These are phyloP conservation scores for Neuroterus valhalla DNA, from an alignment of 1,140 invertebrate genomes.

Conservation along the genomic window DNA sequence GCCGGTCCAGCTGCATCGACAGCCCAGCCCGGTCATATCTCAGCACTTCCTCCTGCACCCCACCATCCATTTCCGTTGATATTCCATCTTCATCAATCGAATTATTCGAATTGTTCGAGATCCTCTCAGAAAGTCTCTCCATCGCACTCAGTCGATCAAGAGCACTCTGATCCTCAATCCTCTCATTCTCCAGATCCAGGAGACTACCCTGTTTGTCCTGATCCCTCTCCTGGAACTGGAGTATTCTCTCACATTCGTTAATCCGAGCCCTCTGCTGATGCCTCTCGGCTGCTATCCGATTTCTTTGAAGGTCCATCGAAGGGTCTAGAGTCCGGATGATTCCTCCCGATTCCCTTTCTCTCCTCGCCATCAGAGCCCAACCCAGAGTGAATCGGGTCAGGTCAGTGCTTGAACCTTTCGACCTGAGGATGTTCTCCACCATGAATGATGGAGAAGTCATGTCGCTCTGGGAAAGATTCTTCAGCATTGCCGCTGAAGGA, in stretches of 20 bases:
- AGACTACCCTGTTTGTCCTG: conserved; percentile 32
- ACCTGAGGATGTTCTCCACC: conserved; percentile 76
- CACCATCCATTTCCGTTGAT: conserved; percentile 57
- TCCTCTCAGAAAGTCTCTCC: conserved; percentile 67
- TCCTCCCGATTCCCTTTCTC: conserved; percentile 64
- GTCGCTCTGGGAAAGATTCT: conserved; percentile 71
- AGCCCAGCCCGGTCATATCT: conserved; percentile 41
- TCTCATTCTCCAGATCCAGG: conserved; percentile 56
- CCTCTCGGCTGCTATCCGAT: conserved; percentile 35
- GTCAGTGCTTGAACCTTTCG: conserved; percentile 65
- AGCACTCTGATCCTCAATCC: conserved; percentile 52
- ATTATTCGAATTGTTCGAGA: conserved; percentile 69
- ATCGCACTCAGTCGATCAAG: conserved; percentile 67
- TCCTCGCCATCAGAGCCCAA: conserved; percentile 67
- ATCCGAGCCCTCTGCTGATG: conserved; percentile 42
- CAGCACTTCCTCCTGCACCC: conserved; percentile 57
- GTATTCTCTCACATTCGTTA: conserved; percentile 39
- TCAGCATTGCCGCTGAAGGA: conserved; percentile 72
- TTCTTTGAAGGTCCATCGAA: conserved; percentile 39
- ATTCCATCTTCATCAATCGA: conserved; percentile 67
- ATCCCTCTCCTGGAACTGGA: conserved; percentile 40
- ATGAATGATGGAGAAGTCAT: conserved; percentile 74
- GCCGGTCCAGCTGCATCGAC: conserved; percentile 51
- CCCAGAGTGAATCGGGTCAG: conserved; percentile 71
- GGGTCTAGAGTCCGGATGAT: conserved; percentile 44